These are phyloP conservation scores for Piprites chloris DNA, from an alignment of 2,113 vertebrate species.

Conservation along the genomic window DNA sequence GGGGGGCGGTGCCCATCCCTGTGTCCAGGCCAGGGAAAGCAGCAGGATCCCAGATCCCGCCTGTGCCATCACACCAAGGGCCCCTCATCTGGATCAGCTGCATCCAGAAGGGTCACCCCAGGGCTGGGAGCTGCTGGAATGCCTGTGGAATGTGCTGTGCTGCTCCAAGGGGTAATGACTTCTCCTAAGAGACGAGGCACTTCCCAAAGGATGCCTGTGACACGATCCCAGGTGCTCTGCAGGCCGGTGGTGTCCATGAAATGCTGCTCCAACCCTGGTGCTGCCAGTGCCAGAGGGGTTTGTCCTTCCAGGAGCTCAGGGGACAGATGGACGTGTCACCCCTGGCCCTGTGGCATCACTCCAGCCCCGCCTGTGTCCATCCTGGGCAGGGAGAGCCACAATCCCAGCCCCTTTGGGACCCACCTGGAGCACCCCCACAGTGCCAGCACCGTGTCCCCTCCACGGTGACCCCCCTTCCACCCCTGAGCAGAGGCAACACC, in stretches of 20 bases:
- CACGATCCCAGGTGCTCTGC: background rate
- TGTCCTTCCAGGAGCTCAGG: background rate
- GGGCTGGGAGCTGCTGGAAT: background rate
- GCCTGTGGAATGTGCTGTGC: fast-evolving
- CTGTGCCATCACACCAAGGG: fast-evolving
- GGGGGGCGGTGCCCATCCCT: background rate
- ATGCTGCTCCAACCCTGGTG: background rate
- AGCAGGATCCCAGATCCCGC: fast-evolving
- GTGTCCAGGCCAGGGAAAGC: fast-evolving
- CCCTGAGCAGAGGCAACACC: fast-evolving
- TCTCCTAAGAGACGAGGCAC: fast-evolving
- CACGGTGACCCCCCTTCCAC: fast-evolving
- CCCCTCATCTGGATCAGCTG: background rate
- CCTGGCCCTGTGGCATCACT: background rate
- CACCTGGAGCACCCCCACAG: background rate
- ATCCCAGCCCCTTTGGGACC: background rate
- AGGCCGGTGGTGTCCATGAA: background rate
- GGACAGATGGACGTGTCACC: background rate
- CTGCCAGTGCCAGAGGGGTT: background rate
- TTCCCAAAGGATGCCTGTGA: background rate
- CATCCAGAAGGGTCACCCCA: background rate
- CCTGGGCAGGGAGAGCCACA: background rate
- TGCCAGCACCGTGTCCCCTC: background rate
- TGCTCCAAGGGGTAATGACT: background rate
- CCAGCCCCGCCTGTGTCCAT: background rate